Percentiles rank a stretch among this genome's conserved stretches.
These are phyloP conservation scores for Caenorhabditis becei DNA, from an alignment of 2,888 invertebrate genomes.

Conservation along the genomic window DNA sequence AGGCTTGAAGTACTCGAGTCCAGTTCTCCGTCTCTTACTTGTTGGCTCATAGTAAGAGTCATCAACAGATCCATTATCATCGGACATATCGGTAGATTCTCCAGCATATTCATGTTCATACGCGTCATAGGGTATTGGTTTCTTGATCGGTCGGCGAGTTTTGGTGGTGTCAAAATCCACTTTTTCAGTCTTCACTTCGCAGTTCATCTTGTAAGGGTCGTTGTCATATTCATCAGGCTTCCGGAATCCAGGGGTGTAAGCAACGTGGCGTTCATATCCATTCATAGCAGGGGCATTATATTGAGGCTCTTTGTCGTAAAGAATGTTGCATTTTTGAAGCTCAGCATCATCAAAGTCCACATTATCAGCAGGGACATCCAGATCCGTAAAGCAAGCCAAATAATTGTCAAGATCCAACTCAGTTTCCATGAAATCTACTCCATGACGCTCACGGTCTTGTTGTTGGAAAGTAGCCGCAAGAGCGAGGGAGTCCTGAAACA, in stretches of 20 bases:
- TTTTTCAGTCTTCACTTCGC: conserved; percentile 31
- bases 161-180: background rate
- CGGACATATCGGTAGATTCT: conserved; percentile 11
- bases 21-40: conserved; percentile 18
- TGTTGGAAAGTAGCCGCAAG: conserved; percentile 43
- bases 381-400: conserved; percentile 39
- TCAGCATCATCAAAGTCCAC: conserved; percentile 62
- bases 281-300: conserved; percentile 30
- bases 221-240: conserved; percentile 33
- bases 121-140: conserved; percentile 6
- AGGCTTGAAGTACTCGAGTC: conserved; percentile 47
- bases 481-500: conserved; percentile 43
- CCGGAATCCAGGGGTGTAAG: conserved; percentile 35
- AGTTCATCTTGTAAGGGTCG: conserved; percentile 46
- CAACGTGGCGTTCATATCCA: conserved; percentile 43
- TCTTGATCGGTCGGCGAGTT: conserved; percentile 12
- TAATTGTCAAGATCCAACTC: conserved; percentile 65
- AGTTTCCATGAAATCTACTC: conserved; percentile 64
- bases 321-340: conserved; percentile 61
- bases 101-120: conserved; percentile 28
- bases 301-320: conserved; percentile 52
- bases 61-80: conserved; percentile 22
- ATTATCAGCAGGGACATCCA: conserved; percentile 62
- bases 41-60: conserved; percentile 40
- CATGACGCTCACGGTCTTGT: conserved; percentile 44